These are phyloP conservation scores for Callionymus lyra DNA, from an alignment of 2,113 vertebrate genomes.

Conservation along the genomic window DNA sequence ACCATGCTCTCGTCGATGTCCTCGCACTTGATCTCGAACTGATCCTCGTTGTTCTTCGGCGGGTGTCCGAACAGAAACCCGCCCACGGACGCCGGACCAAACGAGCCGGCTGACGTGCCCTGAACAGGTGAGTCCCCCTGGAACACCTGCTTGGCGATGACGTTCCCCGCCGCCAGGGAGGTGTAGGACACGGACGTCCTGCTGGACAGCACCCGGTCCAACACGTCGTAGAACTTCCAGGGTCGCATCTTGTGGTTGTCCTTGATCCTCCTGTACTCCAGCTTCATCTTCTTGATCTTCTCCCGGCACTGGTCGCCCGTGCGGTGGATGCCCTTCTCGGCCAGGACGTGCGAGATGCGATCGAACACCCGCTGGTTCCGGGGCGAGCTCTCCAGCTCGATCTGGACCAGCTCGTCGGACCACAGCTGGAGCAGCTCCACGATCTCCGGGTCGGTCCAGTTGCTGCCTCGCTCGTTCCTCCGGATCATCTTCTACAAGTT, in stretches of 20 bases:
- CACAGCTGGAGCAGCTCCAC: constrained; percentile 82
- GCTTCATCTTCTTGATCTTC: constrained; percentile 92
- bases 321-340: constrained; percentile 76
- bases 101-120: constrained; percentile 33
- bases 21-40: constrained; percentile 77
- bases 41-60: constrained; percentile 64
- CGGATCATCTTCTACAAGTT: constrained; percentile 25
- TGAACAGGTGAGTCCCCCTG: constrained; percentile 61
- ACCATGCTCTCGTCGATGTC: constrained; percentile 70
- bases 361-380: constrained; percentile 84
- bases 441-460: constrained; percentile 85
- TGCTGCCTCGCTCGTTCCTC: constrained; percentile 80
- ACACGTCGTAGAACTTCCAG: constrained; percentile 85
- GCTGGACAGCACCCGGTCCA: constrained; percentile 80
- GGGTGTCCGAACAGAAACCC: constrained; percentile 69
- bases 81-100: constrained; percentile 48
- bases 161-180: constrained; percentile 59
- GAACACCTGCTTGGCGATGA: constrained; percentile 70
- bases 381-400: constrained; percentile 79
- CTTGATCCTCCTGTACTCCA: constrained; percentile 82
- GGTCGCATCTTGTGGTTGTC: constrained; percentile 76
- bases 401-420: constrained; percentile 77
- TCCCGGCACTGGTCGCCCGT: constrained; percentile 80
- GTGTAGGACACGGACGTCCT: constrained; percentile 70
- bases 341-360: constrained; percentile 75